Evolutionary conservation across 1,140 invertebrate genomes (phyloP).

Genomic region (Hesperophylax magnus): DNA sequence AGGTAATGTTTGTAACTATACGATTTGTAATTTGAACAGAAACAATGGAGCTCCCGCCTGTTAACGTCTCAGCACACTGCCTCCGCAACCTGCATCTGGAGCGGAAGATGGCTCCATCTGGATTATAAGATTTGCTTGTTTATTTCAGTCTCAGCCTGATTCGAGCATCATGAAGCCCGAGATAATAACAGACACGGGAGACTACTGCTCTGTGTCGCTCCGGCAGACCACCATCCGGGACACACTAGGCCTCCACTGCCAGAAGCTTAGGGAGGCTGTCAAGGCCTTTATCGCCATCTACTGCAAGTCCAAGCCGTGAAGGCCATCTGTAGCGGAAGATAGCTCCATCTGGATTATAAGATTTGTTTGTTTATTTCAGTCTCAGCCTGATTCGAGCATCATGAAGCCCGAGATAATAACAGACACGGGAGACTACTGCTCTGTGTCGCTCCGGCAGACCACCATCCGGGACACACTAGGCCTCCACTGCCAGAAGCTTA

Average conservation of each 20-base stretch:
- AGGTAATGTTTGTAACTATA: too few relatives aligned
- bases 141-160: constrained; percentile 65
- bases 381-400: constrained; percentile 67
- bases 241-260: constrained; percentile 61
- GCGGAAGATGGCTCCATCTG: too few relatives aligned
- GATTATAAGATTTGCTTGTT: constrained; percentile 54
- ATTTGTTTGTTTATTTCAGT: constrained; percentile 61
- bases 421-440: constrained; percentile 68
- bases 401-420: constrained; percentile 73
- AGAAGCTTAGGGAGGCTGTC: constrained; percentile 65
- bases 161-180: constrained; percentile 72
- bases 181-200: constrained; percentile 70
- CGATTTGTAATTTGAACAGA: too few relatives aligned
- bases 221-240: constrained; percentile 63
- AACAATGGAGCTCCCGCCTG: too few relatives aligned
- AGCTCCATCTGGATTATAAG: too few relatives aligned
- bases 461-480: constrained; percentile 62
- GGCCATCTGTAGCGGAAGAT: too few relatives aligned
- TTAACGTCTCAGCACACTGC: too few relatives aligned
- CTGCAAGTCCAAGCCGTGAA: constrained; percentile 60
- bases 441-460: constrained; percentile 63
- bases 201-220: constrained; percentile 65
- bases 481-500: constrained; percentile 62
- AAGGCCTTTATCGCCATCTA: constrained; percentile 64
- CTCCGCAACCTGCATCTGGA: too few relatives aligned